Evolutionary conservation across 2,797 vertebrate genomes (phyloP), one percentile per base, ranked within the genome.

Genomic region (Phoebastria nigripes): DNA sequence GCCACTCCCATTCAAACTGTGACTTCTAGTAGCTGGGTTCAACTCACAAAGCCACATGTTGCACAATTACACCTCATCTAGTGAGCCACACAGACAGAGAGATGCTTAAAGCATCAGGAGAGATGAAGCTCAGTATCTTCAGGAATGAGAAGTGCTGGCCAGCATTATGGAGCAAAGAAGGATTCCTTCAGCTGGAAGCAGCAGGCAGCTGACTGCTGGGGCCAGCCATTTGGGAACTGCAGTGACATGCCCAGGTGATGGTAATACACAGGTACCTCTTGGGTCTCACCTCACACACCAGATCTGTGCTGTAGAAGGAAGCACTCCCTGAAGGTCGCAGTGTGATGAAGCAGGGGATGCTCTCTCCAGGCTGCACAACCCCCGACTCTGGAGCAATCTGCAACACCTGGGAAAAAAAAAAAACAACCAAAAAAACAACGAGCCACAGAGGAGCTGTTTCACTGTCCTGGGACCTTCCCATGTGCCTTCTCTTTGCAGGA

Each of bases 221-320:
- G 12, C 35, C 74, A 82, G 49, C 21, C 29, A 17, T 49, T 35
- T 83, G 74, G 55, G 33, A 83, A 77, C 51, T 16, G n/a, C 56
- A 78, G 39, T 31, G 25, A 86, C 19, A 28, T 21, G 20, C 15
- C 29, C 26, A 72, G 25, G 41, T 12, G 42, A 67, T 37, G n/a
- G 54, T 39, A 77, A 88, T 20, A 70, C 12, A 59, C 14, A 51
- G 47, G 22, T 37, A 59, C 35, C 35, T 86, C 69, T n/a, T 37
- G 39, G 16, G 35, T 80, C 97, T 97, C 86, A 99, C 99, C 98
- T 99, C 98, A 97, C 99, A 99, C 76, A 98, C 76, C 72, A 99
- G 94, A 94, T 99, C 98, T 51, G 98, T 77, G 59, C 97, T 98
- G 96, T 98, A 99, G 97, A 98, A 94, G 44, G 97, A 97, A 56